These are phyloP conservation scores for Nymphalis io DNA, from an alignment of 1,140 invertebrate species.

Conservation along the genomic window DNA sequence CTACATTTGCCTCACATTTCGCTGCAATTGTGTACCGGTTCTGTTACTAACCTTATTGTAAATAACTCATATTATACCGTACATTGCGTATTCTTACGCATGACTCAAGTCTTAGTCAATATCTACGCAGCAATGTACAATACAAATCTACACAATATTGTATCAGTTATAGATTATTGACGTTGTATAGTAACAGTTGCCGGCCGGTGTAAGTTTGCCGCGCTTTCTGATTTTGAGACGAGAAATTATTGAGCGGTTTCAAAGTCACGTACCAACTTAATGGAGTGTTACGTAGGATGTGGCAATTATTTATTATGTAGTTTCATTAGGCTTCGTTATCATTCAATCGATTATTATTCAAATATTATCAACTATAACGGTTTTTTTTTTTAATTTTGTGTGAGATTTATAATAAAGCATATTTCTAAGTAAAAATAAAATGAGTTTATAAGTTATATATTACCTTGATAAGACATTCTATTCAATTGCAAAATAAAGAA, in stretches of 20 bases:
- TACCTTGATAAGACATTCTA: no score
- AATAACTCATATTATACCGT: conserved; percentile 29
- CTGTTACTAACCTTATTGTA: conserved; percentile 68
- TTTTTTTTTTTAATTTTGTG: no score
- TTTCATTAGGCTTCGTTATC: conserved; percentile 35
- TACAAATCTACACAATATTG: conserved; percentile 2
- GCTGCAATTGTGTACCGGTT: conserved; percentile 57
- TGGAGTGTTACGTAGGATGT: conserved; percentile 70
- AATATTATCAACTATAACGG: background rate
- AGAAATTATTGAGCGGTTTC: conserved; percentile 68
- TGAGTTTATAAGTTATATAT: no score
- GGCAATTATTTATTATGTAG: conserved; percentile 71
- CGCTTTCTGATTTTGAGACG: conserved; percentile 78
- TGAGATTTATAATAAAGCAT: no score
- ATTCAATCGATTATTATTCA: background rate
- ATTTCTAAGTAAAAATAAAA: no score
- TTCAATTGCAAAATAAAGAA: no score
- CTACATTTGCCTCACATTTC: conserved; percentile 68
- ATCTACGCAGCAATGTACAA: conserved; percentile 37
- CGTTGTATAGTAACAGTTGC: conserved; percentile 18
- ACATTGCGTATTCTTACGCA: conserved; percentile 45
- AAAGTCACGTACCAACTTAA: conserved; percentile 75
- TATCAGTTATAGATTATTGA: conserved; percentile 8
- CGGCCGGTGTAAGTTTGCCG: conserved; percentile 64
- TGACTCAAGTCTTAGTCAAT: background rate